Conservation (phyloP, 2,797 vertebrate species). For the Cyprinella venusta region DNA sequence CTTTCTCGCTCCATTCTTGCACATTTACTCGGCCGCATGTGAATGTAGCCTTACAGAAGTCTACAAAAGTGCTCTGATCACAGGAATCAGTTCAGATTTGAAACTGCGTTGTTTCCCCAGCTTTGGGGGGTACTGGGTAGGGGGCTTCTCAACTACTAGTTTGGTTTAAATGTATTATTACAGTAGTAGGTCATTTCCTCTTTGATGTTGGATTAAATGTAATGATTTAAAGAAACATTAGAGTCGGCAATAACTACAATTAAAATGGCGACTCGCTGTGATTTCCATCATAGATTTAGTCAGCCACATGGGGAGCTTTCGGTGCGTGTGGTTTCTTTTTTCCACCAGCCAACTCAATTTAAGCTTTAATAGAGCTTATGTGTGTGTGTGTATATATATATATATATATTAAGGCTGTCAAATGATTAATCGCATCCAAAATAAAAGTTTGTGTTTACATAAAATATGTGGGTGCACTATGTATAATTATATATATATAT, state of each 20-base stretch:
- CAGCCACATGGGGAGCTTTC: neutral
- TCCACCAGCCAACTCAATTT: neutral
- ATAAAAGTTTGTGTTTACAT: no score
- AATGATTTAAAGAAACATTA: constrained; percentile 25
- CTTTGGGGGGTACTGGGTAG: neutral
- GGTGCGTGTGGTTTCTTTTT: neutral
- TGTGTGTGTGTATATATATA: no score
- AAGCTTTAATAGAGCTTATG: neutral
- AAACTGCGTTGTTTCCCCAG: neutral
- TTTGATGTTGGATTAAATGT: constrained; percentile 14
- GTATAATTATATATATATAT: no score
- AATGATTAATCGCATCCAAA: no score
- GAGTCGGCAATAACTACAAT: constrained; percentile 28
- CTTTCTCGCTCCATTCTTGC: neutral
- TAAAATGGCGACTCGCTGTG: constrained; percentile 10
- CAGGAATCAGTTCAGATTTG: constrained; percentile 10
- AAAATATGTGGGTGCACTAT: no score
- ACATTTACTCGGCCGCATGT: neutral
- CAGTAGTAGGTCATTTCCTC: constrained; percentile 12
- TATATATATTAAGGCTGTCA: no score
- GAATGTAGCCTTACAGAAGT: constrained; percentile 22
- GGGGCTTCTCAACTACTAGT: constrained; percentile 31
- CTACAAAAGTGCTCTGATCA: constrained; percentile 14
- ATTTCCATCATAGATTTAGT: constrained; percentile 9
- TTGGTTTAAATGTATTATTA: constrained; percentile 11